phyloP scores from a whole-genome alignment of 1,140 invertebrate species.

The Anoplophora glabripennis region DNA sequence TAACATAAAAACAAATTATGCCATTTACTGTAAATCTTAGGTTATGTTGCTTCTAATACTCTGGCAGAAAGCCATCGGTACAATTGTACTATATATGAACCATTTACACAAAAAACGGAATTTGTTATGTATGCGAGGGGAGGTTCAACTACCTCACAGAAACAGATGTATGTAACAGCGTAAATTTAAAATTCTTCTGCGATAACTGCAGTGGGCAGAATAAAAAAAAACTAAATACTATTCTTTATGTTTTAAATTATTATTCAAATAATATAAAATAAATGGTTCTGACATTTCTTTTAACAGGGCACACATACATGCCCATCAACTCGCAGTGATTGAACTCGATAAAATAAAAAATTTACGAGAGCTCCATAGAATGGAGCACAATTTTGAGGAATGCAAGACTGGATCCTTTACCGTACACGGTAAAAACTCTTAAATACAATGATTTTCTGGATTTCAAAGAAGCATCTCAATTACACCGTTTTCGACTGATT shows the following conservation, averaged over 20 bases:
- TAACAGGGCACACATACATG: slow-evolving; percentile 12
- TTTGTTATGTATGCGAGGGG: neutral
- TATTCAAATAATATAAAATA: neutral
- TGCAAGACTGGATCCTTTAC: too few species aligned
- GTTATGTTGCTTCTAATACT: too few species aligned
- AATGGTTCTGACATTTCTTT: neutral
- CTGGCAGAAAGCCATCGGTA: too few species aligned
- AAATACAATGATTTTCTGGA: too few species aligned
- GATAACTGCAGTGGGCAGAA: slow-evolving; percentile 1
- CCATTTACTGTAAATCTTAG: too few species aligned
- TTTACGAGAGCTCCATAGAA: too few species aligned
- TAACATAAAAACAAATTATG: too few species aligned
- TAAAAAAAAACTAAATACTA: neutral
- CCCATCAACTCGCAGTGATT: slow-evolving; percentile 8
- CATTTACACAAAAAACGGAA: neutral
- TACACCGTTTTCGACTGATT: too few species aligned
- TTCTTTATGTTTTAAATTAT: neutral
- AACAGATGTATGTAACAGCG: neutral
- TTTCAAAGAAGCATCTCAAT: too few species aligned
- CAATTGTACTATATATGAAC: neutral
- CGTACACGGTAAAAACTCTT: too few species aligned
- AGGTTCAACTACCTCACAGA: neutral
- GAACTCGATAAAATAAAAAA: too few species aligned
- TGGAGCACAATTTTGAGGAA: too few species aligned
- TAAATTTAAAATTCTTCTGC: neutral